Evolutionary conservation across 2,888 invertebrate genomes (phyloP).

Genomic region (Dolichomitus sp.): DNA sequence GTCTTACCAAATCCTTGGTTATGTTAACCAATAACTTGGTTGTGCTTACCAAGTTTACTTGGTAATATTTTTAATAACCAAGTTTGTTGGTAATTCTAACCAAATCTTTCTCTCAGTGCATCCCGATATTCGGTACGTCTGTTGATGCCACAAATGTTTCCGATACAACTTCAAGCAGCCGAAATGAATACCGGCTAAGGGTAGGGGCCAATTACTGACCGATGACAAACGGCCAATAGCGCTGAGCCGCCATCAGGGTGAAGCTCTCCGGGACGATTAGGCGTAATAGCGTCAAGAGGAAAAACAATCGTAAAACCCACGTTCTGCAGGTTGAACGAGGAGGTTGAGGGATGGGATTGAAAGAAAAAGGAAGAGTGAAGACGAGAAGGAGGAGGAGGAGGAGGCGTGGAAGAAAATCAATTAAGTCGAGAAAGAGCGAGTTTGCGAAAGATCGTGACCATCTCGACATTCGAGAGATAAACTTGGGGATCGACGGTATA

Average conservation of each 20-base stretch:
- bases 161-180: neutral
- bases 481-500: conserved; percentile 13
- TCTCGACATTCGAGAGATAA: conserved; percentile 55
- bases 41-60: too few species aligned
- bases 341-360: conserved; percentile 2
- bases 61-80: too few species aligned
- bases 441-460: conserved; percentile 52
- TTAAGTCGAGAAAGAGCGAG: conserved; percentile 38
- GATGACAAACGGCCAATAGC: neutral
- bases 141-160: too few species aligned
- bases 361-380: conserved; percentile 31
- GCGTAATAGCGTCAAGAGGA: conserved; percentile 47
- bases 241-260: neutral
- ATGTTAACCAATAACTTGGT: too few species aligned
- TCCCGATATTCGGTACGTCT: too few species aligned
- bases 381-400: conserved; percentile 18
- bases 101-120: too few species aligned
- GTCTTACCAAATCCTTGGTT: too few species aligned
- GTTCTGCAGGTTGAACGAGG: neutral
- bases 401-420: conserved; percentile 32
- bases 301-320: conserved; percentile 52
- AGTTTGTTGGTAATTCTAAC: too few species aligned
- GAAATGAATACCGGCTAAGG: neutral
- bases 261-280: conserved; percentile 36
- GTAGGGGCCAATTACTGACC: neutral